Conservation (phyloP, 2,113 vertebrate species). For the Pollachius pollachius region DNA sequence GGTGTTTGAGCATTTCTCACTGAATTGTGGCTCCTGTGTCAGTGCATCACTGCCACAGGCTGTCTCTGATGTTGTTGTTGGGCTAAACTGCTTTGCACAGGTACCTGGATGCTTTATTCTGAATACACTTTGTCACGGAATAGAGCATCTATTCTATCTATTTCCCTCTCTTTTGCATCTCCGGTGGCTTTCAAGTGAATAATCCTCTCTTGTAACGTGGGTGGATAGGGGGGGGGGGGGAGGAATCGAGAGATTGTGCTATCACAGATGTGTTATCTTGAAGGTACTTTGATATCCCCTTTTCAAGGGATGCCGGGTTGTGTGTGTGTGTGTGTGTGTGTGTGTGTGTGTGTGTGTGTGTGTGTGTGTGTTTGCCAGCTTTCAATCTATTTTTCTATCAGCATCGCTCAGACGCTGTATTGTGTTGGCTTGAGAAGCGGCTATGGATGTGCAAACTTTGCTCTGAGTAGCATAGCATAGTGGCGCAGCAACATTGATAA, state of each 20-base stretch:
- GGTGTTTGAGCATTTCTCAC: conserved; percentile 8
- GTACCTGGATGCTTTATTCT: conserved; percentile 34
- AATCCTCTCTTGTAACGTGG: conserved; percentile 24
- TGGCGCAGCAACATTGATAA: conserved; percentile 44
- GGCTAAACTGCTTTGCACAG: conserved; percentile 36
- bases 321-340: too few relatives aligned
- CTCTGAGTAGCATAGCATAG: conserved; percentile 25
- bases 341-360: not conserved
- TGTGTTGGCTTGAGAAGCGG: conserved; percentile 37
- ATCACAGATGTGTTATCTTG: conserved; percentile 43
- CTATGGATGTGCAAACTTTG: conserved; percentile 44
- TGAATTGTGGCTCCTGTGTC: conserved; percentile 52
- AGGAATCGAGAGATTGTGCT: conserved; percentile 30
- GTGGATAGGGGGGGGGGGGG: conserved; percentile 20
- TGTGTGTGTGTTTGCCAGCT: conserved; percentile 32
- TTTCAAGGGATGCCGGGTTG: not conserved
- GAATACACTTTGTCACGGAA: conserved; percentile 36
- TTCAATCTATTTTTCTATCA: conserved; percentile 71
- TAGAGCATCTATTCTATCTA: conserved; percentile 6
- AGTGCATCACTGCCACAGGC: too few relatives aligned
- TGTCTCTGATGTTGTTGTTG: too few relatives aligned
- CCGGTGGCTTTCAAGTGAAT: conserved; percentile 27
- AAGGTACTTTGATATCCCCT: conserved; percentile 49
- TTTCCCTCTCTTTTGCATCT: conserved; percentile 16
- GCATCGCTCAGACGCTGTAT: conserved; percentile 41